Evolutionary conservation across 2,888 invertebrate genomes (phyloP).

Genomic region (Leptopterna dolabrata): DNA sequence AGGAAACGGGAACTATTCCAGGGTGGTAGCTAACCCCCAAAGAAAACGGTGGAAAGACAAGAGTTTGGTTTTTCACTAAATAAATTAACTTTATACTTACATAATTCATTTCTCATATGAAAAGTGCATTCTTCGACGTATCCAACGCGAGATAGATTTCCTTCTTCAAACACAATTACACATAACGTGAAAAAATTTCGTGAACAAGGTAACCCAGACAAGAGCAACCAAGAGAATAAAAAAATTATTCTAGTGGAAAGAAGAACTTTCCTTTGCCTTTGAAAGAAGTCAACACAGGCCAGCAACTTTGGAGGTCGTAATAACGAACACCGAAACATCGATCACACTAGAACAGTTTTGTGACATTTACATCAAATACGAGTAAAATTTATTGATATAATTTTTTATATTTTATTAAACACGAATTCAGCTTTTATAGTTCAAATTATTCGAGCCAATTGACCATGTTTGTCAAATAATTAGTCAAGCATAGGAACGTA

Average conservation of each 20-base stretch:
- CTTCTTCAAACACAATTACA: background rate
- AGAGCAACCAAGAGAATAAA: background rate
- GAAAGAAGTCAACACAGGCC: background rate
- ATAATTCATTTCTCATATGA: constrained; percentile 23
- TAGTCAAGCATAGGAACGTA: too few species aligned
- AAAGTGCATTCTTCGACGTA: background rate
- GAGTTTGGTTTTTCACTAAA: background rate
- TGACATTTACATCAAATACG: too few species aligned
- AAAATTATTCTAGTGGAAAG: background rate
- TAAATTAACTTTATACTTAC: background rate
- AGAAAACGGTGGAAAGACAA: background rate
- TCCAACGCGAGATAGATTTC: background rate
- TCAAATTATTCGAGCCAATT: too few species aligned
- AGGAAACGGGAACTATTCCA: background rate
- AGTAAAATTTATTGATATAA: too few species aligned
- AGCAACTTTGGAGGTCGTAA: background rate
- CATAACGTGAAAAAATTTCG: background rate
- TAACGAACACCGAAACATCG: too few species aligned
- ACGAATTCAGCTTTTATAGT: too few species aligned
- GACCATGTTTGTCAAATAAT: too few species aligned
- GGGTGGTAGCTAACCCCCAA: constrained; percentile 8
- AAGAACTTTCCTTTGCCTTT: background rate
- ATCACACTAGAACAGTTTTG: too few species aligned
- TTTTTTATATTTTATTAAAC: too few species aligned
- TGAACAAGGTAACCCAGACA: background rate